Percentiles rank a stretch among this genome's conserved stretches.
Conservation (phyloP, 2,888 invertebrate genomes). For the Drosophila macrothrix region DNA sequence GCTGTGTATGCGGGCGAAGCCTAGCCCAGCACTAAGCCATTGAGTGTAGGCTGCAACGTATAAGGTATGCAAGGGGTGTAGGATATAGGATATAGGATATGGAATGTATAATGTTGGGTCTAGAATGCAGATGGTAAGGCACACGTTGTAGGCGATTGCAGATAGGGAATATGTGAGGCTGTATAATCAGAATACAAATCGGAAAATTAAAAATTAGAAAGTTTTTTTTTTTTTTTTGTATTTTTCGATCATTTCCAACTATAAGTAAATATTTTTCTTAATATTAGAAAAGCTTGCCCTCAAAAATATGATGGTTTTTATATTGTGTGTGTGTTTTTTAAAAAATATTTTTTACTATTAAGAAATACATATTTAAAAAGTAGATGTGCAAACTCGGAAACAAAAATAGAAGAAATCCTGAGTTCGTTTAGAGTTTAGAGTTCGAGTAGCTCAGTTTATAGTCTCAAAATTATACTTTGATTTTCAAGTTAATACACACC, state of each 20-base stretch:
- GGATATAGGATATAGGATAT: neutral
- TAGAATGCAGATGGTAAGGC: neutral
- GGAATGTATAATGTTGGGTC: accelerated
- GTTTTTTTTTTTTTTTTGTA: neutral
- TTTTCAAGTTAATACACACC: neutral
- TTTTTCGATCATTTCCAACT: neutral
- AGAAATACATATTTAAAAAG: neutral
- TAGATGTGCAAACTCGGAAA: neutral
- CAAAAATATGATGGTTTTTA: neutral
- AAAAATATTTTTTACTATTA: too few relatives aligned
- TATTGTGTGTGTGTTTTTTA: neutral
- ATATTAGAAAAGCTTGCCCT: neutral
- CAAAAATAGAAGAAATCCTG: neutral
- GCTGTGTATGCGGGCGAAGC: slow-evolving; percentile 5
- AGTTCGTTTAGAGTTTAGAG: too few relatives aligned
- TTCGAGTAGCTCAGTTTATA: too few relatives aligned
- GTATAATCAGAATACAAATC: neutral
- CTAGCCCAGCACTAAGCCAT: neutral
- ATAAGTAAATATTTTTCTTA: neutral
- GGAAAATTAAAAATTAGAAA: neutral
- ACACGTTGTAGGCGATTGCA: neutral
- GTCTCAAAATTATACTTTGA: too few relatives aligned
- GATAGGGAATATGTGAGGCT: neutral
- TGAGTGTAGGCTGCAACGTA: neutral
- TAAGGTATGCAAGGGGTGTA: neutral